Evolutionary conservation across 2,888 invertebrate species (phyloP).

Genomic region (Scrobipalpa atriplicella): DNA sequence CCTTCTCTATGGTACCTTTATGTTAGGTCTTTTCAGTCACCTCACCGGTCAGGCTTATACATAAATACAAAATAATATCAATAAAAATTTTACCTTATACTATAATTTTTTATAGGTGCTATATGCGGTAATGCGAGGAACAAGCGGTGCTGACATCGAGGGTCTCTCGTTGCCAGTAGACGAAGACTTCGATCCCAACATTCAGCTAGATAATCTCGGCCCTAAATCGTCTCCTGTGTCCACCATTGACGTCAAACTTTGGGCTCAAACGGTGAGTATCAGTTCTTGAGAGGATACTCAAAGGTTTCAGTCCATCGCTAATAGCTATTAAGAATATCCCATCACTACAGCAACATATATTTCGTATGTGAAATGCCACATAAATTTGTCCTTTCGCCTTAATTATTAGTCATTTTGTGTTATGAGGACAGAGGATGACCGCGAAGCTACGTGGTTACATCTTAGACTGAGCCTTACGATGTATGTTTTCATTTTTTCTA

Average conservation of each 20-base stretch:
- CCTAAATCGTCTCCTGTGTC: constrained; percentile 73
- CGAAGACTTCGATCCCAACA: constrained; percentile 89
- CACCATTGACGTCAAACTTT: constrained; percentile 76
- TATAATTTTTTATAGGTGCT: constrained; percentile 70
- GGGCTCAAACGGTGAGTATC: constrained; percentile 75
- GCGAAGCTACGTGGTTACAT: too few species aligned
- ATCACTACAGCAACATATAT: too few species aligned
- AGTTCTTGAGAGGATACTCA: background rate
- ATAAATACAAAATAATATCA: background rate
- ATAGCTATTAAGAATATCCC: too few species aligned
- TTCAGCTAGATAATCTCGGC: constrained; percentile 86
- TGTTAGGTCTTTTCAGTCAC: too few species aligned
- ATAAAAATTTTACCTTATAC: background rate
- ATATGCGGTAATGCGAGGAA: constrained; percentile 83
- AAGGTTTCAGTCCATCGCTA: too few species aligned
- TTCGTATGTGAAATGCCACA: too few species aligned
- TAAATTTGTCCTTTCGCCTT: too few species aligned
- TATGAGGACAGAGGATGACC: too few species aligned
- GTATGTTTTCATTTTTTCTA: constrained; percentile 44
- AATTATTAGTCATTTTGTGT: too few species aligned
- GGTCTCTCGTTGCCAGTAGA: constrained; percentile 80
- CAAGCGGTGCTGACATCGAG: constrained; percentile 76
- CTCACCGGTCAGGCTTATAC: background rate
- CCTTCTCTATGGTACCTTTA: too few species aligned
- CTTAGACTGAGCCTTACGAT: background rate